These are phyloP conservation scores for Erebia ligea DNA, from an alignment of 2,888 invertebrate species.

Conservation along the genomic window DNA sequence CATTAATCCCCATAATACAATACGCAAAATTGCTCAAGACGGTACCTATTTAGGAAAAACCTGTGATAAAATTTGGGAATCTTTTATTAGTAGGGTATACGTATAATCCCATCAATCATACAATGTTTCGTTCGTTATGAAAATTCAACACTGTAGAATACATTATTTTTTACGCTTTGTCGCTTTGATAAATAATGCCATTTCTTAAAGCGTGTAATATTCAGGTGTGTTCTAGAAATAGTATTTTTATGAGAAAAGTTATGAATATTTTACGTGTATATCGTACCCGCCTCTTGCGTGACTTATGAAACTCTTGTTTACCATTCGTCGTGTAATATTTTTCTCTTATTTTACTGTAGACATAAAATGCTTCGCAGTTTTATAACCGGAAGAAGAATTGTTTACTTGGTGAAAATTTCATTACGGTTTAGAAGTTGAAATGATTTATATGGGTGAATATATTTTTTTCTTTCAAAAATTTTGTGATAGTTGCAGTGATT, in stretches of 20 bases:
- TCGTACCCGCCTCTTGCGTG: constrained; percentile 27
- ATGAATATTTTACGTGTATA: constrained; percentile 29
- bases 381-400: constrained; percentile 21
- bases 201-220: constrained; percentile 12
- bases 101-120: background rate
- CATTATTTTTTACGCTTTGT: constrained; percentile 1
- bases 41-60: background rate
- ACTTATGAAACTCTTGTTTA: constrained; percentile 30
- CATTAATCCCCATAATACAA: too few relatives aligned
- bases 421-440: constrained; percentile 13
- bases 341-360: constrained; percentile 12
- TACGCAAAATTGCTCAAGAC: background rate
- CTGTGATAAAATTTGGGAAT: background rate
- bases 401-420: constrained; percentile 28
- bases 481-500: constrained; percentile 18
- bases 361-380: constrained; percentile 23
- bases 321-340: constrained; percentile 20
- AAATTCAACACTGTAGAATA: constrained; percentile 9
- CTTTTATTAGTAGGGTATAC: background rate
- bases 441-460: constrained; percentile 22
- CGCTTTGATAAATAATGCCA: constrained; percentile 12
- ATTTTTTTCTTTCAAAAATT: constrained; percentile 1
- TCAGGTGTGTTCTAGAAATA: constrained; percentile 22
- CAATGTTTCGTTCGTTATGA: background rate
- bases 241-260: constrained; percentile 16